Evolutionary conservation across 2,113 vertebrate genomes (phyloP).

Genomic region (Myrmecobius fasciatus): DNA sequence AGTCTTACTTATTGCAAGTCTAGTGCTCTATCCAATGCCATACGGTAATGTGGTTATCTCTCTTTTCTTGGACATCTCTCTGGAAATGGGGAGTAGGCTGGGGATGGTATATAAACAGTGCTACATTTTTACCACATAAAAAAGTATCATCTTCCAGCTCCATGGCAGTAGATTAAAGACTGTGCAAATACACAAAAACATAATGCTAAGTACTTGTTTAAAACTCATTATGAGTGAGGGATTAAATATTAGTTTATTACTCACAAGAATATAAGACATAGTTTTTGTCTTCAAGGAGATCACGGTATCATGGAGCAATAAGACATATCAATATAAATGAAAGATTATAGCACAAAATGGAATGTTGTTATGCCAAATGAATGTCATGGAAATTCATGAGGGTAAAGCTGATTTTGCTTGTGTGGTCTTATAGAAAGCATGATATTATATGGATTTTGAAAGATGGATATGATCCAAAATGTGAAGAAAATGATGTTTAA

Average conservation of each 20-base stretch:
- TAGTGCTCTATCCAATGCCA: too few relatives aligned
- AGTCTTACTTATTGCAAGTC: too few relatives aligned
- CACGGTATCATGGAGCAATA: background rate
- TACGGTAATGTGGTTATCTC: background rate
- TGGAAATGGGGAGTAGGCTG: background rate
- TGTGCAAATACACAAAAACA: background rate
- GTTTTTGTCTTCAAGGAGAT: background rate
- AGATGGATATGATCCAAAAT: background rate
- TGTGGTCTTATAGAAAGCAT: fast-evolving
- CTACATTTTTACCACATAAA: background rate
- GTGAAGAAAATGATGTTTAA: background rate
- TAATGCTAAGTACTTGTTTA: background rate
- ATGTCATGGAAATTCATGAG: background rate
- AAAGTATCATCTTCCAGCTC: background rate
- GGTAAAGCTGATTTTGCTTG: background rate
- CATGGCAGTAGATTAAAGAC: background rate
- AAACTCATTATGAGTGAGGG: background rate
- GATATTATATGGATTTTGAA: background rate
- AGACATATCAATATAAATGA: background rate
- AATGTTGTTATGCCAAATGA: background rate
- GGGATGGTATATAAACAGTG: background rate
- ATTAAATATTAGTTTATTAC: background rate
- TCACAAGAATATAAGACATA: background rate
- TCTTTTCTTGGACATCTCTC: background rate
- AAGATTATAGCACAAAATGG: background rate